phyloP scores from a whole-genome alignment of 2,113 vertebrate genomes.

The Cyphomyrus plagiostoma region DNA sequence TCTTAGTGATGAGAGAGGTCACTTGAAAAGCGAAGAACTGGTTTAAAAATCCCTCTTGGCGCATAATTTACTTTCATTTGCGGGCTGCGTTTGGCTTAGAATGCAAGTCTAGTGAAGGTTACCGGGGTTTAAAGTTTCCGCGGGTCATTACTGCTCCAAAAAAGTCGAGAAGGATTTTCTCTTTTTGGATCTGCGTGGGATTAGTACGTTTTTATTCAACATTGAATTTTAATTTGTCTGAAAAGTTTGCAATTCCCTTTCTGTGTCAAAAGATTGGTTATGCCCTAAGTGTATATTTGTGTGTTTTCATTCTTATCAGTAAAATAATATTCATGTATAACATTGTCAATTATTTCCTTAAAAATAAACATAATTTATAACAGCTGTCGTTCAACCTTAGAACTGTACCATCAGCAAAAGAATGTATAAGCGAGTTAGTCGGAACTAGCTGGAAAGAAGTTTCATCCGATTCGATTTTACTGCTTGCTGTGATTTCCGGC shows the following conservation, averaged over 20 bases:
- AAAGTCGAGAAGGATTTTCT: conserved; percentile 7
- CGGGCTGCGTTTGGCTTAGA: not conserved
- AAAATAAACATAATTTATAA: not conserved
- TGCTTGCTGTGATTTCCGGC: not conserved
- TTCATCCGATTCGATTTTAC: not conserved
- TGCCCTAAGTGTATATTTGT: not conserved
- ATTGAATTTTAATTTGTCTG: not conserved
- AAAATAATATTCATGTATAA: not conserved
- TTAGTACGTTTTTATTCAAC: not conserved
- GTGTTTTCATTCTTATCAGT: not conserved
- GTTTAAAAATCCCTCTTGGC: conserved; percentile 25
- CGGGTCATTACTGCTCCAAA: not conserved
- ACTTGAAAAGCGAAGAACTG: conserved; percentile 26
- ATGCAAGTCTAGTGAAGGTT: conserved; percentile 27
- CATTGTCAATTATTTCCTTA: not conserved
- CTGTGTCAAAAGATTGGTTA: not conserved
- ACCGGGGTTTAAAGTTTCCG: conserved; percentile 24
- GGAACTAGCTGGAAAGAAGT: not conserved
- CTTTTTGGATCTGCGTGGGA: not conserved
- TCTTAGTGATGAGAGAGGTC: conserved; percentile 37
- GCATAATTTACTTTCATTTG: conserved; percentile 24
- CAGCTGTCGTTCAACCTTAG: not conserved
- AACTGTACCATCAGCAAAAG: not conserved
- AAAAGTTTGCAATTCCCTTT: not conserved
- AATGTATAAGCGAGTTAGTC: not conserved